A percentile compares a stretch with the other conserved stretches of the same genome.
Conservation (phyloP, 2,113 vertebrate species). For the Clarias magur region DNA sequence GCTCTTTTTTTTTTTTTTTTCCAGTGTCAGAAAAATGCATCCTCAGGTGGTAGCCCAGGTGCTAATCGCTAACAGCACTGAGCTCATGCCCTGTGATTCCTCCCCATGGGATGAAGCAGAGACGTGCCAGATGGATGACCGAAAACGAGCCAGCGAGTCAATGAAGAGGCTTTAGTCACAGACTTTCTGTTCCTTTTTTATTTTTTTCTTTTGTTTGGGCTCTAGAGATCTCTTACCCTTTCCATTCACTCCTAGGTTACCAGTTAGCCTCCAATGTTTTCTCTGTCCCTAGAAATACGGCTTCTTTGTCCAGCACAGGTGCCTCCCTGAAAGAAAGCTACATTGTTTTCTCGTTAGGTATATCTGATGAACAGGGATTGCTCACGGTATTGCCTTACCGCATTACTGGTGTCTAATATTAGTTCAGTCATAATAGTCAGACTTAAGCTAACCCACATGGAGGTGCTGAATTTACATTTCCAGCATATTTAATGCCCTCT, state of each 20-base stretch:
- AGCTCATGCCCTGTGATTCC: slow-evolving; percentile 43
- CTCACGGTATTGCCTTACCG: background rate
- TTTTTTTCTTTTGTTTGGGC: background rate
- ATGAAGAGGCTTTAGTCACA: slow-evolving; percentile 20
- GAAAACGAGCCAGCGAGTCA: slow-evolving; percentile 10
- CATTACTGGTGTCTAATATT: background rate
- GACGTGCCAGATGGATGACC: slow-evolving; percentile 20
- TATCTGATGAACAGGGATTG: background rate
- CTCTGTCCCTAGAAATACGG: background rate
- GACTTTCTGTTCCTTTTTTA: background rate
- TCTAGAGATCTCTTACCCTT: background rate
- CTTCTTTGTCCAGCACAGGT: background rate
- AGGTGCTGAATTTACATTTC: background rate
- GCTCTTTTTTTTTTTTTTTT: background rate
- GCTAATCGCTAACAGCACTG: slow-evolving; percentile 50
- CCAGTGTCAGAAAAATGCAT: slow-evolving; percentile 38
- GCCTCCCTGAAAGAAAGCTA: background rate
- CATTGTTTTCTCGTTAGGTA: background rate
- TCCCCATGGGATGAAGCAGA: slow-evolving; percentile 46
- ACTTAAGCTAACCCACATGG: background rate
- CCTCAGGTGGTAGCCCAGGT: slow-evolving; percentile 55
- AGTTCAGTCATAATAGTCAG: background rate
- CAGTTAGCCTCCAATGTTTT: slow-evolving; percentile 13
- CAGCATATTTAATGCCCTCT: background rate
- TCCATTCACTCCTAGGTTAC: slow-evolving; percentile 16